Base-by-base conservation (phyloP, 2,888 invertebrate genomes). In the Poecilobothrus nobilitatus region DNA sequence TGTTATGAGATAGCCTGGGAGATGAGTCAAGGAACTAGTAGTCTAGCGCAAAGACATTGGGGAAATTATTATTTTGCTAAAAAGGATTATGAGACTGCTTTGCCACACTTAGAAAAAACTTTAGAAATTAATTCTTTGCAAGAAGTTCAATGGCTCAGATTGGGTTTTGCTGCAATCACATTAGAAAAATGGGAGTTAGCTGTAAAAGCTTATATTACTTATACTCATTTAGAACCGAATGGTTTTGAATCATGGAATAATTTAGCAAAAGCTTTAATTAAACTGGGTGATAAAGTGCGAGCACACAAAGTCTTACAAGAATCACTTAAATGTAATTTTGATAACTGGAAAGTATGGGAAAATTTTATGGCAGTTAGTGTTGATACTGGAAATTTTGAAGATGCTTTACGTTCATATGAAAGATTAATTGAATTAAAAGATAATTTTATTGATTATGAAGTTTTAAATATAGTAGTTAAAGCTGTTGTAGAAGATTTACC, bases 181-280 rank as follows among this genome's bases (percentile, higher is more conserved):
- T 83, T 86, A 0, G 90, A 93, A 78, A 86, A 91, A 71, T 95
- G 94, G 92, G 89, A 91, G 74, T 77, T 88, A 15, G 91, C 95
- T 0, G 94, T 92, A 0, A 88, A 86, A 37, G 93, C 94, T 0
- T 97, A 97, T 80, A 86, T 93, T 65, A 87, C 90, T 67, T 95
- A 94, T 78, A 93, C 95, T 20, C 88, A 88, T 73, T 83, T 97
- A n/a, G 95, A 97, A 75, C 90, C 90, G 0, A 84, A 90, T 81
- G 91, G 92, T 68, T 97, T 94, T 80, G 97, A 98, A 82, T 95
- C 95, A 0, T 99, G 98, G 99, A 98, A 96, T 81, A 99, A 99
- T 81, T 84, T 99, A 70, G 95, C 96, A 18, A 95, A 97, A 77
- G 94, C 94, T 4, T 94, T 97, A 75, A 89, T 96, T 10, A 91